phyloP scores from a whole-genome alignment of 2,113 vertebrate species.

The Lepisosteus osseus region DNA sequence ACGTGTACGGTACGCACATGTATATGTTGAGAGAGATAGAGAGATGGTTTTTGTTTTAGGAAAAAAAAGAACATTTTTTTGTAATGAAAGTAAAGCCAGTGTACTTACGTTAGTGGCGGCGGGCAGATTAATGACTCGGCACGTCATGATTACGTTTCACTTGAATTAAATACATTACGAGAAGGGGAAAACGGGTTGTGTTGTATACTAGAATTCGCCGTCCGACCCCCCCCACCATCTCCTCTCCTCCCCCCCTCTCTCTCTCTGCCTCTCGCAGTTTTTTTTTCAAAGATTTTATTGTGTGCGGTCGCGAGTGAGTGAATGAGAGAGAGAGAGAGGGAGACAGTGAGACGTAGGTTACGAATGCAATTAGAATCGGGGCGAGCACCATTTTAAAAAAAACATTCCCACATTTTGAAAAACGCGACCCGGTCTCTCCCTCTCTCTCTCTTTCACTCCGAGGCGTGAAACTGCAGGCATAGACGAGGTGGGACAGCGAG shows the following conservation, averaged over 20 bases:
- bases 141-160: conserved; percentile 83
- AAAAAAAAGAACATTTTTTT: conserved; percentile 40
- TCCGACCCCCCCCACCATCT: conserved; percentile 58
- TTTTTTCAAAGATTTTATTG: conserved; percentile 57
- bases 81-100: conserved; percentile 71
- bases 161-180: conserved; percentile 84
- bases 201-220: conserved; percentile 78
- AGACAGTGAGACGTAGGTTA: conserved; percentile 62
- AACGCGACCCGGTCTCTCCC: conserved; percentile 7
- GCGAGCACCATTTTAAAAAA: conserved; percentile 68
- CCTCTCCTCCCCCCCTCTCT: conserved; percentile 42
- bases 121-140: conserved; percentile 78
- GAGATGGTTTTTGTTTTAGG: conserved; percentile 37
- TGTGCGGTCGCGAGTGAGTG: conserved; percentile 59
- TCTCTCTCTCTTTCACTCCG: not conserved
- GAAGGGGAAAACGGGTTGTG: conserved; percentile 65
- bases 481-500: not conserved
- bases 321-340: conserved; percentile 57
- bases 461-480: not conserved
- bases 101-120: conserved; percentile 80
- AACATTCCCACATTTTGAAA: conserved; percentile 49
- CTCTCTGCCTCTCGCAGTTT: conserved; percentile 45
- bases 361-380: conserved; percentile 74
- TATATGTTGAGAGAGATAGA: conserved; percentile 31
- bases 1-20: conserved; percentile 38